Base-by-base conservation (phyloP, 2,113 vertebrate genomes). In the Odocoileus hemionus region DNA sequence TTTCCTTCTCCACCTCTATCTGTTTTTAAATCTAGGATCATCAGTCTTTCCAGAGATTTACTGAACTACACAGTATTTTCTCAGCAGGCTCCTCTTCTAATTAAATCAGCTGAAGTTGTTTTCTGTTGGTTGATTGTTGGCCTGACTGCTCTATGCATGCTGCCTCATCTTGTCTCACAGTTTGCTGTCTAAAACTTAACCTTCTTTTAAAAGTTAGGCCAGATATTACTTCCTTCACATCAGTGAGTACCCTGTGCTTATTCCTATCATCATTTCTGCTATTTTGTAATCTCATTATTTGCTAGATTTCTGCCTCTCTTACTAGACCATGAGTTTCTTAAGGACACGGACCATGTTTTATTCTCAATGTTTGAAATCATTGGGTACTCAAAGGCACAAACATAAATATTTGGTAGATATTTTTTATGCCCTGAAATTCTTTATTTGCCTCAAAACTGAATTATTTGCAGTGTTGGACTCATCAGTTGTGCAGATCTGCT, bases 361-460 rank as follows among this genome's bases (percentile, higher is more conserved):
- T 57, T 80, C 26, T 23, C 39, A 89, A 0, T 76, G 47, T 76
- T 39, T 67, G 54, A 94, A 26, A 86, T 54, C 82, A 80, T 33
- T 60, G 57, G 13, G 58, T 80, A 13, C 28, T 83, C 80, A 90
- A 92, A 97, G 54, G 21, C n/a, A 92, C 33, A 60, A 58, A 90
- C n/a, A 45, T 58, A 92, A 82, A 25, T 84, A 7, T 92, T 94
- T 92, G 52, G 45, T 94, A 76, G 17, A 58, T 82, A 25, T 64
- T 52, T 47, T 93, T 87, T 87, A 16, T 90, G n/a, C 36, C 43
- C 50, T 90, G 96, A 64, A 64, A 82, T 86, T 96, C 86, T 92
- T 92, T 93, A 52, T 93, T 95, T 90, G 58, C 67, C 33, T 90
- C 47, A 90, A 64, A 79, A 58, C 30, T 8, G 30, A 57, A 84